Evolutionary conservation across 2,888 invertebrate species (phyloP), one percentile per base, ranked within the genome.

Genomic region (Euclidia mi): DNA sequence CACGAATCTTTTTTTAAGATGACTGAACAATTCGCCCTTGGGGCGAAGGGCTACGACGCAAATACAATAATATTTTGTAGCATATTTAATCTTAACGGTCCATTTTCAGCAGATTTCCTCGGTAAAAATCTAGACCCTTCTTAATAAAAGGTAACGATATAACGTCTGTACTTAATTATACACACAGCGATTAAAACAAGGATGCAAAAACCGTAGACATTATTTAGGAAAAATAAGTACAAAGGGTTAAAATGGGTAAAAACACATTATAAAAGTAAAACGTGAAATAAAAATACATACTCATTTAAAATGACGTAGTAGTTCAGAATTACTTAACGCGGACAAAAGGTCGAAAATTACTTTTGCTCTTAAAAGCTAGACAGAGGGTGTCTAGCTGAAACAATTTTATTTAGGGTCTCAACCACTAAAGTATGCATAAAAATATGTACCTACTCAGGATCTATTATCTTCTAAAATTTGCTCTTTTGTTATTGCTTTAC

Each of bases 301-400:
- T 44, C 53, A 43, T 43, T 50, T 45, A 25, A 44, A 50, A 25
- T 29, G 34, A 41, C 42, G 49, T 41, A 48, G 9, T 46, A 55
- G 50, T 32, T 35, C 34, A 59, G 35, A 70, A 65, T 70, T 51
- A 66, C 66, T 55, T 44, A 17, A 41, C 14, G 44, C 65, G 50
- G 38, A 70, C 66, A 70, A 66, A 69, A 65, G 50, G 18, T 48
- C 38, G 35, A 65, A 70, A n/a, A 66, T 66, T 65, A 65, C 60
- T 66, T 66, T 70, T 32, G 53, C 71, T 55, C 60, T 59, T 59
- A 65, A 66, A 65, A 68, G 41, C 41, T 44, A 66, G n/a, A n/a
- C n/a, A n/a, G n/a, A n/a, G n/a, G 47, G 65, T 65, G 71, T 70
- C 50, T 66, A 66, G 53, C 31, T 70, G 38, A 31, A 59, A 65